Base-by-base conservation (phyloP, 1,140 invertebrate genomes). In the Oreohelix idahoensis region DNA sequence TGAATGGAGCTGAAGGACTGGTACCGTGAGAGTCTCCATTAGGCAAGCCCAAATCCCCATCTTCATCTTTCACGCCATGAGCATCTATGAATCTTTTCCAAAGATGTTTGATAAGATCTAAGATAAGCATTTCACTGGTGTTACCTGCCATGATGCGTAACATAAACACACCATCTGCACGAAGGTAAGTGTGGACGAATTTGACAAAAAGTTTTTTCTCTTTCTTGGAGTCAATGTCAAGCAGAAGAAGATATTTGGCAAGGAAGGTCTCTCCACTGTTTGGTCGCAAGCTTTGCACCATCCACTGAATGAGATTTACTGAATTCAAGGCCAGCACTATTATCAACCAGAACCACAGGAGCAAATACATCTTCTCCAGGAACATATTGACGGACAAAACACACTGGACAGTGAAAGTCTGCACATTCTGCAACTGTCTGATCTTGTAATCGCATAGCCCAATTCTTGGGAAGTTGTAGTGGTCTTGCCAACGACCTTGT, bases 361-460 rank as follows among this genome's bases (percentile, higher is more conserved):
- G 92, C 15, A 93, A 90, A 86, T 93, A 94, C 32, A 94, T 93
- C 87, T 94, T 94, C 86, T 94, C 93, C 80, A 94, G 93, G 88
- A 94, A 94, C 29, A 94, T 89, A 81, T 94, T 94, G 78, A 94
- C 92, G 78, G 94, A 93, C 13, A 94, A 88, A 0, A 93, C 93
- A 87, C 93, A 94, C 79, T 94, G 93, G 17, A 93, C 91, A 11
- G 90, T 89, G 63, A 87, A 89, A 0, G 86, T 86, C 79, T 93
- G 90, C 35, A 89, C 76, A 79, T 91, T 91, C 53, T 86, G 79
- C 20, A 94, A 88, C 29, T 93, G 93, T 35, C 94, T 91, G 32
- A 93, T 92, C 74, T 93, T 87, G 88, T 94, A 94, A 85, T 94
- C 93, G 86, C 93, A 94, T 79, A 94, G 88, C 0, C 94, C 94